These are phyloP conservation scores for Sternarchorhynchus goeldii DNA, from an alignment of 2,797 vertebrate genomes.

Conservation along the genomic window DNA sequence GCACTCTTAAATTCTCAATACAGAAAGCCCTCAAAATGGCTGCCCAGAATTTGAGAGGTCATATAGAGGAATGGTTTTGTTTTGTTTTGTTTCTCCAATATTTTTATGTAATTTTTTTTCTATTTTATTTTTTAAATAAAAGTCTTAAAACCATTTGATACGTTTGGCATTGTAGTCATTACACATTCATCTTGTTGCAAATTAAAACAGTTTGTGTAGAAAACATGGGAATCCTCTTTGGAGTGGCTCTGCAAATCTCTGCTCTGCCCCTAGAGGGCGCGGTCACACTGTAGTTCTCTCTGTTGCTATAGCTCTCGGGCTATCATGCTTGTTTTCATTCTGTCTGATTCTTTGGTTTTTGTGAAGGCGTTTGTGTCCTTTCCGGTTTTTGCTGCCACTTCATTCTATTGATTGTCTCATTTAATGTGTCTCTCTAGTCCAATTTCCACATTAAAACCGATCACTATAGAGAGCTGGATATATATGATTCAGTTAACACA, in stretches of 20 bases:
- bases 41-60: constrained; percentile 58
- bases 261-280: constrained; percentile 33
- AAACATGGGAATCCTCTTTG: too few species aligned
- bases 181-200: too few species aligned
- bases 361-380: too few species aligned
- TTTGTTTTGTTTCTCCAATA: constrained; percentile 77
- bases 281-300: neutral
- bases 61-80: constrained; percentile 65
- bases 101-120: constrained; percentile 99
- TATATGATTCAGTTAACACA: too few species aligned
- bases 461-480: too few species aligned
- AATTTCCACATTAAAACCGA: too few species aligned
- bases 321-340: neutral
- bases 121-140: constrained; percentile 99
- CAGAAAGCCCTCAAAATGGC: constrained; percentile 58
- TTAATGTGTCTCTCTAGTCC: too few species aligned
- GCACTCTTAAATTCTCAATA: constrained; percentile 41
- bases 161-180: constrained; percentile 18
- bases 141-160: constrained; percentile 80
- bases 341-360: neutral
- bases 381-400: too few species aligned
- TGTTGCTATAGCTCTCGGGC: neutral
- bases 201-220: too few species aligned
- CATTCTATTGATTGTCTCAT: too few species aligned
- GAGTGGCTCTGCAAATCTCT: neutral